A percentile compares a stretch with the other conserved stretches of the same genome.
Evolutionary conservation across 2,797 vertebrate genomes (phyloP).

Genomic region (Eupleurogrammus muticus): DNA sequence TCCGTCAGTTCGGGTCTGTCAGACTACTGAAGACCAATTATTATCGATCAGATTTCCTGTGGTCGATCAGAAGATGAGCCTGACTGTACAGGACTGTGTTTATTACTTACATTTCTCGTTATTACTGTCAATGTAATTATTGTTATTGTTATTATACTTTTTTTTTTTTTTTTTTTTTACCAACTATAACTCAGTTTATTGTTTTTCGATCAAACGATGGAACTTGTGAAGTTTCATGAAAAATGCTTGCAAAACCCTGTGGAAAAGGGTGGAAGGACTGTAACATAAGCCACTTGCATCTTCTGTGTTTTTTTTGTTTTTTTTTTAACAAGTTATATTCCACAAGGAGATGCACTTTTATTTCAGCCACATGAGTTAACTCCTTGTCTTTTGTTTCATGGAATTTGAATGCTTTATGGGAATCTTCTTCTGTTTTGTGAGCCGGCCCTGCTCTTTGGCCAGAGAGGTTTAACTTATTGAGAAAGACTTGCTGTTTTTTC

Average conservation of each 20-base stretch:
- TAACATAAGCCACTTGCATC: constrained; percentile 85
- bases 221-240: constrained; percentile 81
- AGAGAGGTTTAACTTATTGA: constrained; percentile 93
- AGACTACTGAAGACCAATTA: constrained; percentile 85
- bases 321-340: constrained; percentile 71
- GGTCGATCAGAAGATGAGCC: constrained; percentile 76
- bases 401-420: constrained; percentile 73
- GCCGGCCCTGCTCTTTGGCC: constrained; percentile 76
- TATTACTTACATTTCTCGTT: constrained; percentile 84
- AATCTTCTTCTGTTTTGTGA: constrained; percentile 84
- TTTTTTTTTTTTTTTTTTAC: constrained; percentile 82
- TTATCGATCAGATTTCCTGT: constrained; percentile 79
- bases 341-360: constrained; percentile 74
- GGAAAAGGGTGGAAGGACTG: constrained; percentile 75
- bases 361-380: constrained; percentile 77
- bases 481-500: constrained; percentile 91
- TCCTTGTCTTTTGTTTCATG: constrained; percentile 75
- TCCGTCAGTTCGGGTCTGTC: constrained; percentile 82
- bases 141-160: constrained; percentile 80
- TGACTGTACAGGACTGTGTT: constrained; percentile 87
- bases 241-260: constrained; percentile 76
- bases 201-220: constrained; percentile 83
- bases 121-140: constrained; percentile 84
- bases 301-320: constrained; percentile 65
- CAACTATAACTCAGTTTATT: constrained; percentile 84